phyloP scores from a whole-genome alignment of 30 jellyfish, hydroid and myxozoan species.

The Phacellophora camtschatica region DNA sequence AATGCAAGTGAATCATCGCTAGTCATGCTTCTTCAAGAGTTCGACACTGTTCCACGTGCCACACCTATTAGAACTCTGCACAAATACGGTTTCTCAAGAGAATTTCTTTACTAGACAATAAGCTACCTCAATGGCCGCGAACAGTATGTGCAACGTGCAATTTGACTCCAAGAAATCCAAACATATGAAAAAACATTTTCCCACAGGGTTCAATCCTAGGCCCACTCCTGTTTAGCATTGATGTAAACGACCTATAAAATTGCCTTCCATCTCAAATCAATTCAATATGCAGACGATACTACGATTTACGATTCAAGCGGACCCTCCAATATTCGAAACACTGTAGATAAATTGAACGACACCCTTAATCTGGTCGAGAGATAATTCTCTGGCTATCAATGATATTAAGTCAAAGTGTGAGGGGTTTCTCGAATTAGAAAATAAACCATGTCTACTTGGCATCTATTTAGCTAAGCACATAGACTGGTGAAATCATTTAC shows the following conservation, averaged over 20 bases:
- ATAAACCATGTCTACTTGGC: constrained; percentile 11
- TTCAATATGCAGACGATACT: not conserved
- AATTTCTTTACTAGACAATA: not conserved
- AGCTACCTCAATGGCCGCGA: constrained; percentile 1
- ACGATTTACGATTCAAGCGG: not conserved
- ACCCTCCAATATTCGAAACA: not conserved
- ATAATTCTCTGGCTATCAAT: not conserved
- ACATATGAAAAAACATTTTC: not conserved
- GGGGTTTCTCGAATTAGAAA: not conserved
- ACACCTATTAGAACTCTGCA: no score
- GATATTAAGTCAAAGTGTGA: not conserved
- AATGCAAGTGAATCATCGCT: no score
- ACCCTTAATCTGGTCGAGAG: not conserved
- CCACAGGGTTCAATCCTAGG: not conserved
- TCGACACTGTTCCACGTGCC: no score
- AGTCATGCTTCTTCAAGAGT: no score
- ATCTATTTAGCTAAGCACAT: constrained; percentile 13
- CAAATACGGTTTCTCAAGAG: not conserved
- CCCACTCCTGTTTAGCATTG: not conserved
- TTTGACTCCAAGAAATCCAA: not conserved
- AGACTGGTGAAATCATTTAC: constrained; percentile 13
- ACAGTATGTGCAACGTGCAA: not conserved
- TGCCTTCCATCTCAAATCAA: not conserved
- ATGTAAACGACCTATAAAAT: not conserved
- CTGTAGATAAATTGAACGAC: constrained; percentile 3